Percentiles rank a stretch among this genome's conserved stretches.
phyloP scores from a whole-genome alignment of 2,113 vertebrate species.

The Hypanus sabinus region DNA sequence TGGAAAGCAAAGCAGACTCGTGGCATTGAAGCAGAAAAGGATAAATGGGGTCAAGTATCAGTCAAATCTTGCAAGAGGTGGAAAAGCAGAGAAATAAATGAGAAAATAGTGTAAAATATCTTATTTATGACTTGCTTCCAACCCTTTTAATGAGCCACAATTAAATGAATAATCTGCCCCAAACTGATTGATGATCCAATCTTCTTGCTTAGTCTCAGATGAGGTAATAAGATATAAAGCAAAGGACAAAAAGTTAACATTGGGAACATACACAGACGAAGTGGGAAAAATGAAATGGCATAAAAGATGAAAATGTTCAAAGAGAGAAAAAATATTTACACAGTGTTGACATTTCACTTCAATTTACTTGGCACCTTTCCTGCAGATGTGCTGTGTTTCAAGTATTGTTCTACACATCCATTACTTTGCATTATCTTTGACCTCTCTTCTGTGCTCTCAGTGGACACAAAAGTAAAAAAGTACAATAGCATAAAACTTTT shows the following conservation, averaged over 20 bases:
- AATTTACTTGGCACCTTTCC: background rate
- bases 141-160: background rate
- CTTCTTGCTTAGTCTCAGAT: background rate
- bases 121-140: background rate
- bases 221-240: background rate
- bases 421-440: background rate
- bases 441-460: background rate
- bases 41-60: background rate
- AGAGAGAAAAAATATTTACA: background rate
- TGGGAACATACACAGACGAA: background rate
- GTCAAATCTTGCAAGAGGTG: background rate
- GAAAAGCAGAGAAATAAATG: background rate
- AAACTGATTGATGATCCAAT: background rate
- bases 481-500: background rate
- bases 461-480: background rate
- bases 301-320: background rate
- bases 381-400: background rate
- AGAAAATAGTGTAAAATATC: background rate
- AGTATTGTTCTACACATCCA: background rate
- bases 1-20: background rate
- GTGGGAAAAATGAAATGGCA: background rate
- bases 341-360: background rate
- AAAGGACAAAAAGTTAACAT: no score
- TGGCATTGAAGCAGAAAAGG: background rate
- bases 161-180: background rate